Evolutionary conservation across 2,113 vertebrate genomes (phyloP), one percentile per base, ranked within the genome.

Genomic region (Castor canadensis): DNA sequence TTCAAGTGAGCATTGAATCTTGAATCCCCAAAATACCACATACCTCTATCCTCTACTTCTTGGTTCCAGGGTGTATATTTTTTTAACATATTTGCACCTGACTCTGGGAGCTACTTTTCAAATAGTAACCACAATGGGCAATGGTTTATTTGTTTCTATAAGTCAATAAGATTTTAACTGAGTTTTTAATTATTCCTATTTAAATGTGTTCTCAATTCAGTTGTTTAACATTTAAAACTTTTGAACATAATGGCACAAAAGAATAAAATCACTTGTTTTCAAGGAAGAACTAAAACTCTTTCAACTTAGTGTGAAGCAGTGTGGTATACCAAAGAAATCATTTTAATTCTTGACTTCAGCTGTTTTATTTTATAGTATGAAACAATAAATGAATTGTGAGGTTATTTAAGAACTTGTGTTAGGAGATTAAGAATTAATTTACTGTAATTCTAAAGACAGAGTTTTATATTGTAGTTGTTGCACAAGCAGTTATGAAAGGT

Each of bases 141-240:
- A 49, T 91, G 43, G 12, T 89, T 93, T 49, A 22, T 66, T 87
- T 40, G 66, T 75, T 97, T 87, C 76, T 75, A n/a, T 92, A 26
- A 88, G 9, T 64, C n/a, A 30, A 15, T 95, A 64, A 52, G 52
- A 73, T 73, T 94, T 83, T 81, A 76, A 89, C 83, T 96, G 80
- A 91, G 45, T 82, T 94, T 93, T 85, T 43, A 64, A 82, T 88
- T 87, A 85, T 87, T 87, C 71, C 62, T 90, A 17, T 83, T 95
- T 93, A 71, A 69, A 86, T 75, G 43, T 58, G 58, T 76, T 94
- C 58, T 79, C 22, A 60, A 64, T 66, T 72, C 56, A 69, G 38
- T 67, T 82, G 20, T 79, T 96, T 76, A 75, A 95, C 69, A n/a
- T 71, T 35, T 54, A 13, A 72, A 92, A 71, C 43, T 75, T 84